These are phyloP conservation scores for Pangasius djambal DNA, from an alignment of 2,797 vertebrate species.

Conservation along the genomic window DNA sequence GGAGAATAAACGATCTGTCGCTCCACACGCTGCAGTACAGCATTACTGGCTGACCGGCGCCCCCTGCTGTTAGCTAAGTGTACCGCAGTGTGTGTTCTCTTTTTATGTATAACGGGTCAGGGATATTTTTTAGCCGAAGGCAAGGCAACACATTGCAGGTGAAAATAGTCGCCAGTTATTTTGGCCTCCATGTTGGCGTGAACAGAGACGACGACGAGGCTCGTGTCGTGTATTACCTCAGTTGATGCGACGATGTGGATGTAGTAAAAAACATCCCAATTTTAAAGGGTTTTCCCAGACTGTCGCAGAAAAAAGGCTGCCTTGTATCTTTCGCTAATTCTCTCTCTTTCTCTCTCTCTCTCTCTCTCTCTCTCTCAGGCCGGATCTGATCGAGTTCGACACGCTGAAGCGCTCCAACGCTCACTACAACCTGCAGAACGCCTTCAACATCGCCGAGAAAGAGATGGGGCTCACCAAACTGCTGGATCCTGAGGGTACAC, in stretches of 20 bases:
- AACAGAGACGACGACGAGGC: no score
- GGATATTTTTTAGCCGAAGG: background rate
- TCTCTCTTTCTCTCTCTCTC: slow-evolving; percentile 3
- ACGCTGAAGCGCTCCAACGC: slow-evolving; percentile 90
- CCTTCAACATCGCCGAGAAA: slow-evolving; percentile 91
- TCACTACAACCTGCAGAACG: slow-evolving; percentile 94
- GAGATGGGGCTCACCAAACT: slow-evolving; percentile 93
- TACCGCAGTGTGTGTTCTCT: background rate
- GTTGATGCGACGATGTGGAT: no score
- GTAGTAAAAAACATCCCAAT: no score
- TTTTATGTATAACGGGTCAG: background rate
- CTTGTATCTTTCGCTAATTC: background rate
- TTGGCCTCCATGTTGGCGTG: no score
- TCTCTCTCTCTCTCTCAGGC: slow-evolving; percentile 67
- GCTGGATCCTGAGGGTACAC: slow-evolving; percentile 89
- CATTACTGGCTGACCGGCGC: slow-evolving; percentile 59
- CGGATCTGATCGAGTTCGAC: slow-evolving; percentile 92
- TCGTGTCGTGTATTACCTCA: no score
- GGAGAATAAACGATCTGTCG: slow-evolving; percentile 67
- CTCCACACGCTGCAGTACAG: slow-evolving; percentile 51
- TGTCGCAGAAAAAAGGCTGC: no score
- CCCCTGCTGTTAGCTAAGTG: slow-evolving; percentile 61
- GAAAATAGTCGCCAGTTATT: no score
- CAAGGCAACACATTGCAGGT: background rate
- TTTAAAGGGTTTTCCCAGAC: no score